phyloP scores from a whole-genome alignment of 2,888 invertebrate genomes.

The Beris morrisii region DNA sequence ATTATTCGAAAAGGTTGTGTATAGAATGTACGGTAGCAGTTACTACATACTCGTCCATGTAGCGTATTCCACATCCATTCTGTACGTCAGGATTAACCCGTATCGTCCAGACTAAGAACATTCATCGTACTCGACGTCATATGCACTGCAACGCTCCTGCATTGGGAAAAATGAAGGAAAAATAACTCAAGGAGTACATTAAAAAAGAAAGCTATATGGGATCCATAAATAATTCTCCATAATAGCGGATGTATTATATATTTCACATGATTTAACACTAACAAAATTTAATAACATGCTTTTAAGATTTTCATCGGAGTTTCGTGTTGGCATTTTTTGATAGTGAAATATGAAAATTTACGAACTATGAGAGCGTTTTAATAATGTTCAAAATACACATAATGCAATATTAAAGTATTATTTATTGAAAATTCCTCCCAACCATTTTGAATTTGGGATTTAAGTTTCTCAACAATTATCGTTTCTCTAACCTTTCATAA shows the following conservation, averaged over 20 bases:
- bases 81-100: constrained; percentile 28
- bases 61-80: constrained; percentile 13
- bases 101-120: constrained; percentile 12
- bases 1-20: constrained; percentile 1
- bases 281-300: constrained; percentile 31
- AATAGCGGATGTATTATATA: constrained; percentile 28
- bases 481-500: no score
- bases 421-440: no score
- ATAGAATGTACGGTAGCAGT: neutral
- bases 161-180: no score
- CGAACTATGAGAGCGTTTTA: no score
- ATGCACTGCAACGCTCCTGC: constrained; percentile 21
- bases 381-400: no score
- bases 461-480: no score
- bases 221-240: constrained; percentile 30
- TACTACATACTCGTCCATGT: constrained; percentile 4
- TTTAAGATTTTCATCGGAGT: constrained; percentile 18
- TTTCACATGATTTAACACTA: constrained; percentile 25
- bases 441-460: no score
- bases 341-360: no score
- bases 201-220: constrained; percentile 15
- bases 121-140: constrained; percentile 29
- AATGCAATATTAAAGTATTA: no score
- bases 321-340: no score
- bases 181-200: no score